Conservation (phyloP, 2,888 invertebrate species). For the Trichopoda pennipes region DNA sequence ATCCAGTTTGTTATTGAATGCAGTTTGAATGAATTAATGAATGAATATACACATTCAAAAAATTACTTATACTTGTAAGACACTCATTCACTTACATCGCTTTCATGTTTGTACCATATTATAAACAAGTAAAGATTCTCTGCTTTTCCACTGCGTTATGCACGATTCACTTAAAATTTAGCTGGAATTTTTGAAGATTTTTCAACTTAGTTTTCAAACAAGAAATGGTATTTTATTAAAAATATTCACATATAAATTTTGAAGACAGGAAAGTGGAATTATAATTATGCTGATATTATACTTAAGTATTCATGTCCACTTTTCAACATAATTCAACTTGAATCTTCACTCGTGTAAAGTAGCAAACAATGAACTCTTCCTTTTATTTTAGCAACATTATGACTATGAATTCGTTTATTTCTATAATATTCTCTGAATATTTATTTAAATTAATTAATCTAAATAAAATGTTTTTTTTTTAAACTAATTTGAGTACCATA, state of each 20-base stretch:
- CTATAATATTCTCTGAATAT: too few species aligned
- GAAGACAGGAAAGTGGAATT: slow-evolving; percentile 50
- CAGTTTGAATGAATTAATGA: not conserved
- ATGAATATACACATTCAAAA: too few species aligned
- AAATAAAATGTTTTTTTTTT: too few species aligned
- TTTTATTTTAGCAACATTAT: too few species aligned
- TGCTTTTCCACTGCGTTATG: slow-evolving; percentile 25
- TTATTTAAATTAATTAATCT: too few species aligned
- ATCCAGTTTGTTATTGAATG: slow-evolving; percentile 43
- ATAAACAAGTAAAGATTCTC: not conserved
- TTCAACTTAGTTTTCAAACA: slow-evolving; percentile 8
- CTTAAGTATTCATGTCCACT: slow-evolving; percentile 43
- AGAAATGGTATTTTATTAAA: slow-evolving; percentile 17
- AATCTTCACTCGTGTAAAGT: not conserved
- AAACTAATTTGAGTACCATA: too few species aligned
- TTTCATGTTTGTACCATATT: slow-evolving; percentile 18
- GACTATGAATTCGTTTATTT: too few species aligned
- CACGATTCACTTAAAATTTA: slow-evolving; percentile 55
- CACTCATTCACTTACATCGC: slow-evolving; percentile 34
- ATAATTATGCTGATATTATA: slow-evolving; percentile 41
- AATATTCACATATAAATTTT: slow-evolving; percentile 28
- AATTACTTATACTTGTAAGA: not conserved
- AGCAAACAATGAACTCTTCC: not conserved
- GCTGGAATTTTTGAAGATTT: slow-evolving; percentile 22
- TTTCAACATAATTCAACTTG: slow-evolving; percentile 19